Evolutionary conservation across 2,888 invertebrate species (phyloP).

Genomic region (Cephonodes hylas): DNA sequence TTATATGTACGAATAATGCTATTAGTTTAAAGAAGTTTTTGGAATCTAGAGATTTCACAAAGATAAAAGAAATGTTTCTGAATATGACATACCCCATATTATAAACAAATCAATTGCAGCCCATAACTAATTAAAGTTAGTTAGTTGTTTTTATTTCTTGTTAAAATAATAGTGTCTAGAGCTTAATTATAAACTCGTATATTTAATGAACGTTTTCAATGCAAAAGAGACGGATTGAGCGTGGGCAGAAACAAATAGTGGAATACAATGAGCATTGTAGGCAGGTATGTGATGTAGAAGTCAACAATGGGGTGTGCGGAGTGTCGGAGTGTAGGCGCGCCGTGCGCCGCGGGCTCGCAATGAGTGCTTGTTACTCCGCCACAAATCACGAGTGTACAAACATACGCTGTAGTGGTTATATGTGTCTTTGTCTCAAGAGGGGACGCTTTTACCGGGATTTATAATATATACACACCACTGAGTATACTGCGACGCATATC

Average conservation of each 20-base stretch:
- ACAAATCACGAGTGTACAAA: conserved; percentile 53
- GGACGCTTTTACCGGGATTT: neutral
- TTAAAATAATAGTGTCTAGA: too few relatives aligned
- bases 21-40: too few relatives aligned
- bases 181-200: too few relatives aligned
- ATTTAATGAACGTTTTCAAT: neutral
- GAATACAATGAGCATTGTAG: conserved; percentile 11
- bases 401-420: conserved; percentile 18
- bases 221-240: neutral
- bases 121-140: too few relatives aligned
- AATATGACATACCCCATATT: neutral
- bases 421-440: conserved; percentile 13
- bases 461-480: neutral
- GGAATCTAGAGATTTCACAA: too few relatives aligned
- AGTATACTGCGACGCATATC: too few relatives aligned
- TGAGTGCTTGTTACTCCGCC: conserved; percentile 59
- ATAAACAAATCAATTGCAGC: neutral
- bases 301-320: conserved; percentile 43
- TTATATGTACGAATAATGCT: neutral
- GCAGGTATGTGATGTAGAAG: conserved; percentile 21
- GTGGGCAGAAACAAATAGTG: neutral
- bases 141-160: too few relatives aligned
- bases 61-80: too few relatives aligned
- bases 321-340: conserved; percentile 41
- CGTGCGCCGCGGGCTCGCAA: conserved; percentile 44